Percentiles rank a stretch among this genome's conserved stretches.
These are phyloP conservation scores for Dipodomys stephensi DNA, from an alignment of 2,113 vertebrate species.

Conservation along the genomic window DNA sequence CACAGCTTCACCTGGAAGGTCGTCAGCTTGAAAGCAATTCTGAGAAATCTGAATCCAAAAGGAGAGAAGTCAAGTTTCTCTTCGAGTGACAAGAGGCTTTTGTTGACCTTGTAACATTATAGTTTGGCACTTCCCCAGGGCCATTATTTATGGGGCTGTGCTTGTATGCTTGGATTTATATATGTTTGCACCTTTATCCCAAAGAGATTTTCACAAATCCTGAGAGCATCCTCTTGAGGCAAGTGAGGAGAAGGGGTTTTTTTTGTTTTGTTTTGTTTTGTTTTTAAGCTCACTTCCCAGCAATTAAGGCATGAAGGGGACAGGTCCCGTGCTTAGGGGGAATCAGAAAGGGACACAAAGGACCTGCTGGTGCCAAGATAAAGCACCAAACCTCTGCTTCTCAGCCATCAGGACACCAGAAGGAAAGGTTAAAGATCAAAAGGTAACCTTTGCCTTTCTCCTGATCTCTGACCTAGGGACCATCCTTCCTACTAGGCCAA, in stretches of 20 bases:
- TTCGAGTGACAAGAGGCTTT: background rate
- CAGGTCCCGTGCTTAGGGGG: too few species aligned
- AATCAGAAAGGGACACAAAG: accelerated
- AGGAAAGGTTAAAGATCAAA: background rate
- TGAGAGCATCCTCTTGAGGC: background rate
- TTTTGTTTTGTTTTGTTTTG: too few species aligned
- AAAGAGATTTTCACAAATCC: constrained; percentile 43
- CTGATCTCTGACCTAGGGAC: too few species aligned
- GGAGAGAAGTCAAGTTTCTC: constrained; percentile 19
- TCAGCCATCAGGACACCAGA: background rate
- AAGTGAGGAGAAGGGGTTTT: background rate
- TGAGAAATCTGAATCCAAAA: constrained; percentile 22
- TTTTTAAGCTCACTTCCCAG: background rate
- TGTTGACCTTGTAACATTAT: constrained; percentile 28
- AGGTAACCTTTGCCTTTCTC: background rate
- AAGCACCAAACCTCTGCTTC: background rate
- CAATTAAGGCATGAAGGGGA: accelerated
- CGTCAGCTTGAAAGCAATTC: background rate
- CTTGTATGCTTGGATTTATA: background rate
- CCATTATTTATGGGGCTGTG: background rate
- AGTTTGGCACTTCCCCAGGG: background rate
- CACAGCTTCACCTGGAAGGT: background rate
- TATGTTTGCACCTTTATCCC: background rate
- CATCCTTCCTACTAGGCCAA: background rate
- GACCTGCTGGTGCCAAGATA: background rate